phyloP scores from a whole-genome alignment of 2,113 vertebrate species.

The Octodon degus region DNA sequence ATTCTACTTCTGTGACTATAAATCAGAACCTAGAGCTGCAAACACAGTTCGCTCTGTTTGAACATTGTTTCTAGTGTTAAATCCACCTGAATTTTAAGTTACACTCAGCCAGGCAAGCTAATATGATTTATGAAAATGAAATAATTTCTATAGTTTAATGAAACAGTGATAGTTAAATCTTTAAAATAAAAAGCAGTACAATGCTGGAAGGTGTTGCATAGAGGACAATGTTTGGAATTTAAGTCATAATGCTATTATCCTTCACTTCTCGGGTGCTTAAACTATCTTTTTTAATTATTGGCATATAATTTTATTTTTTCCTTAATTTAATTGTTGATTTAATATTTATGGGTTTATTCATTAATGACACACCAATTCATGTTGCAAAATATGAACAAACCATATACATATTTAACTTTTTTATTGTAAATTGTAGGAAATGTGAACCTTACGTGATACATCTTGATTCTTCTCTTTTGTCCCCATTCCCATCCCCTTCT shows the following conservation, averaged over 20 bases:
- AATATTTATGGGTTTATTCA: not conserved
- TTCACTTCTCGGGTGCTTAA: not conserved
- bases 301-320: not conserved
- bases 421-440: not conserved
- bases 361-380: not conserved
- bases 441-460: not conserved
- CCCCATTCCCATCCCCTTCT: not conserved
- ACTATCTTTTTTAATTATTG: not conserved
- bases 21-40: conserved; percentile 30
- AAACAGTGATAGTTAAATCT: not conserved
- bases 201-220: not conserved
- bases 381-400: not conserved
- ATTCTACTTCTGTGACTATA: conserved; percentile 30
- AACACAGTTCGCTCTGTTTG: not conserved
- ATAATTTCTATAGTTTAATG: conserved; percentile 31
- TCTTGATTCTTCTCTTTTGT: not conserved
- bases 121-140: conserved; percentile 7
- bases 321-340: not conserved
- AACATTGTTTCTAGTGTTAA: not conserved
- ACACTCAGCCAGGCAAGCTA: conserved; percentile 1
- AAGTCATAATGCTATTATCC: not conserved
- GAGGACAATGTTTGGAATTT: not conserved
- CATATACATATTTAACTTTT: not conserved
- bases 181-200: not conserved
- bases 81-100: not conserved